Evolutionary conservation across 1,140 invertebrate species (phyloP).

Genomic region (Drosophila saltans): DNA sequence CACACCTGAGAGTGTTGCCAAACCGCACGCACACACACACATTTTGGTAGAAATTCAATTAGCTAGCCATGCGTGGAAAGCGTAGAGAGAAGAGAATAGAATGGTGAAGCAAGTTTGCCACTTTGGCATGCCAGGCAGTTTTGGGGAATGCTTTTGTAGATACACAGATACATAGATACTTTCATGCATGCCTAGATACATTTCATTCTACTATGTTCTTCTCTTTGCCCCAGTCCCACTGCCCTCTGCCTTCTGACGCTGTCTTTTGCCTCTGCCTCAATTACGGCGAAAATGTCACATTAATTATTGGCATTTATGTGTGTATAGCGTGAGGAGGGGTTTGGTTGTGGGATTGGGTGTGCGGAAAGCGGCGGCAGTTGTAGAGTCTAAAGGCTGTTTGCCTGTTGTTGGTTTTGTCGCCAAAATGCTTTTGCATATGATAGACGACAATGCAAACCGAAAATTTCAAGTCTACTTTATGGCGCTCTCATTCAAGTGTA

Average conservation of each 20-base stretch:
- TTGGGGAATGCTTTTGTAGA: slow-evolving; percentile 64
- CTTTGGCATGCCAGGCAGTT: slow-evolving; percentile 68
- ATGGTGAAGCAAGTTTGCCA: slow-evolving; percentile 59
- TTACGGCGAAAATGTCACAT: slow-evolving; percentile 79
- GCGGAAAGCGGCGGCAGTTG: no score
- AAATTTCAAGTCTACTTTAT: slow-evolving; percentile 65
- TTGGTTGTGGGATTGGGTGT: not conserved
- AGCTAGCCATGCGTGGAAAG: slow-evolving; percentile 52
- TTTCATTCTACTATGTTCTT: slow-evolving; percentile 18
- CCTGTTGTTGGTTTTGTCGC: slow-evolving; percentile 46
- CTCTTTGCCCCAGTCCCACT: slow-evolving; percentile 29
- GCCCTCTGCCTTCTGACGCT: slow-evolving; percentile 26
- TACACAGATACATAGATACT: slow-evolving; percentile 30
- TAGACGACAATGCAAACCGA: slow-evolving; percentile 57
- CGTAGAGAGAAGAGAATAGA: slow-evolving; percentile 18
- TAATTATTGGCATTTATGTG: slow-evolving; percentile 81
- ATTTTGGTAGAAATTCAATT: slow-evolving; percentile 67
- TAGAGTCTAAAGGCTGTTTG: not conserved
- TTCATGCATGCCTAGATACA: slow-evolving; percentile 44
- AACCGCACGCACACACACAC: slow-evolving; percentile 18
- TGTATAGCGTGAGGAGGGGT: not conserved
- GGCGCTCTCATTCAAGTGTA: slow-evolving; percentile 49
- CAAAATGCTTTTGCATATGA: slow-evolving; percentile 69
- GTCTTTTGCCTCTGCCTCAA: slow-evolving; percentile 58
- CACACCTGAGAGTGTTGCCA: slow-evolving; percentile 37